Evolutionary conservation across 2,888 invertebrate genomes (phyloP).

Genomic region (Lasius platythorax): DNA sequence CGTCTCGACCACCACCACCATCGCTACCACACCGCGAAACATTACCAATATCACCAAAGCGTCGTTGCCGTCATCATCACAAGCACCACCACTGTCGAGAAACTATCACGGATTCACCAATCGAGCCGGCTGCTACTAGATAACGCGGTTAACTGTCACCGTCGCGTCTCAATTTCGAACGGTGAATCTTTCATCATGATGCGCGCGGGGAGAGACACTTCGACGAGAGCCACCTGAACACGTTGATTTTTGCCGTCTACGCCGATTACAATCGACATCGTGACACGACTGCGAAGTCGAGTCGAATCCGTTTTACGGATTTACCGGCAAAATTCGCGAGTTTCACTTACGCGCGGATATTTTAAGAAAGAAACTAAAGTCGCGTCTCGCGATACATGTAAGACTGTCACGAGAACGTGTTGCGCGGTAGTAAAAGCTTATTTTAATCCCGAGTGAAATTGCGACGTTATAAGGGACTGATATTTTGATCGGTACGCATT

Average conservation of each 20-base stretch:
- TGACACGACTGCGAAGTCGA: neutral
- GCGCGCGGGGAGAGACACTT: neutral
- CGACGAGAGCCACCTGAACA: neutral
- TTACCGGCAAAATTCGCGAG: neutral
- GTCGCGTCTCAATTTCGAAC: conserved; percentile 77
- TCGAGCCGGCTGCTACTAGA: conserved; percentile 71
- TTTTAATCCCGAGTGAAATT: conserved; percentile 24
- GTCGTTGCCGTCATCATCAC: conserved; percentile 56
- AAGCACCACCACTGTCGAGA: conserved; percentile 35
- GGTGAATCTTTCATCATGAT: conserved; percentile 46
- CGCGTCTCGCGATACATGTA: neutral
- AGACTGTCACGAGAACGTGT: conserved; percentile 1
- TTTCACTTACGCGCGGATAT: neutral
- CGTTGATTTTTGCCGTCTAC: conserved; percentile 15
- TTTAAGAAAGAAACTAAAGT: neutral
- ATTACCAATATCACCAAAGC: conserved; percentile 42
- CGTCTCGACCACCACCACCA: conserved; percentile 55
- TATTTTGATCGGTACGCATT: conserved; percentile 7
- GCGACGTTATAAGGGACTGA: neutral
- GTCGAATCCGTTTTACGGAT: neutral
- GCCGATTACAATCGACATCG: conserved; percentile 8
- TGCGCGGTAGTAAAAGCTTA: conserved; percentile 23
- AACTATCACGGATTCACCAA: conserved; percentile 63
- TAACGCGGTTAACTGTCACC: conserved; percentile 77
- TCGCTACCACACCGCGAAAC: conserved; percentile 19